Conservation (phyloP, 2,113 vertebrate species). For the Ctenodactylus gundi region DNA sequence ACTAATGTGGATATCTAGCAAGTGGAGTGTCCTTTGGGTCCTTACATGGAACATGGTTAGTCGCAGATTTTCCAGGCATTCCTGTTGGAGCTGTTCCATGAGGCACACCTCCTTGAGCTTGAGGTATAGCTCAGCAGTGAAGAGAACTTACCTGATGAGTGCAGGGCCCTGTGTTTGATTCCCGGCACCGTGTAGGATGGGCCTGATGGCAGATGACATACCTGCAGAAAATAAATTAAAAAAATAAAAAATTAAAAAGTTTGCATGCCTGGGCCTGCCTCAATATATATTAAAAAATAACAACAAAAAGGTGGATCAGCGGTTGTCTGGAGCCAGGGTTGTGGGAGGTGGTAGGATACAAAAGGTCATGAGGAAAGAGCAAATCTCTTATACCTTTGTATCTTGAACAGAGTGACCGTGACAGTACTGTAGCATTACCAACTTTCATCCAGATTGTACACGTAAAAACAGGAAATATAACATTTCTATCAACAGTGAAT, state of each 20-base stretch:
- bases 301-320: not conserved
- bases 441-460: not conserved
- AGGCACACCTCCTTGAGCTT: not conserved
- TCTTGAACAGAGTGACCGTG: not conserved
- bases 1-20: not conserved
- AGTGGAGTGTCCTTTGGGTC: not conserved
- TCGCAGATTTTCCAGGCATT: not conserved
- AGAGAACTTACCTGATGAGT: no score
- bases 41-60: not conserved
- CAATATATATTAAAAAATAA: no score
- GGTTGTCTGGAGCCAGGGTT: not conserved
- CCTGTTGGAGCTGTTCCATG: not conserved
- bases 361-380: not conserved
- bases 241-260: no score
- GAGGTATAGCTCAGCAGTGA: no score
- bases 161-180: no score
- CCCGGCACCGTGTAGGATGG: no score
- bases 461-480: not conserved
- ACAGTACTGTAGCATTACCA: not conserved
- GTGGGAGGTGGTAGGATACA: not conserved
- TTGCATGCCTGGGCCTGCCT: no score
- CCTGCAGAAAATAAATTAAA: no score
- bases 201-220: no score
- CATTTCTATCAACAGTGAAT: not conserved
- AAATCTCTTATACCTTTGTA: not conserved